Percentiles rank a stretch among this genome's conserved stretches.
phyloP scores from a whole-genome alignment of 2,888 invertebrate species.

The Acleris emargana region DNA sequence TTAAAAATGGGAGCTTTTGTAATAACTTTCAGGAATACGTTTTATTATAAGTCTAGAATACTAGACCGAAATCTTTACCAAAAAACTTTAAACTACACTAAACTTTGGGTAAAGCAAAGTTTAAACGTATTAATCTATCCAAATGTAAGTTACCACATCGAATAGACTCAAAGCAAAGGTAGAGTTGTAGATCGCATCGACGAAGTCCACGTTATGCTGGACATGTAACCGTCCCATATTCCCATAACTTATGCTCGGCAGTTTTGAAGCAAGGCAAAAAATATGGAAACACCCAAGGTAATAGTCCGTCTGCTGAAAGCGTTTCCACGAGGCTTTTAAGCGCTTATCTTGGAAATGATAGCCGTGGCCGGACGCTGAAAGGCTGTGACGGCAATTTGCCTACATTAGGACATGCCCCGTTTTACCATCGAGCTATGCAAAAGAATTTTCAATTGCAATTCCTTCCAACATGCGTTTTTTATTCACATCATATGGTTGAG shows the following conservation, averaged over 20 bases:
- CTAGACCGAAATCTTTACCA: too few relatives aligned
- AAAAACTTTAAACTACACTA: too few relatives aligned
- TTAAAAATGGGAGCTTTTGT: too few relatives aligned
- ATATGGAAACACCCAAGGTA: slow-evolving; percentile 64
- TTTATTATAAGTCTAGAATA: too few relatives aligned
- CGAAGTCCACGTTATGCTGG: slow-evolving; percentile 48
- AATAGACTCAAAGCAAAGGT: slow-evolving; percentile 38
- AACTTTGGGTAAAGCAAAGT: too few relatives aligned
- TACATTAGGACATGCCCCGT: slow-evolving; percentile 78
- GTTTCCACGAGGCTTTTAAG: slow-evolving; percentile 81
- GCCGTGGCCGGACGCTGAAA: slow-evolving; percentile 79
- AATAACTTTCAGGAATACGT: too few relatives aligned
- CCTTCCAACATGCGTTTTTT: slow-evolving; percentile 35
- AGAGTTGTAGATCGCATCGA: slow-evolving; percentile 51
- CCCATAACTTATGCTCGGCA: slow-evolving; percentile 55
- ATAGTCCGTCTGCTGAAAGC: slow-evolving; percentile 76
- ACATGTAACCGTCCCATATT: slow-evolving; percentile 52
- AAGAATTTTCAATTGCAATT: slow-evolving; percentile 55
- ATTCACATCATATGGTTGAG: slow-evolving; percentile 37
- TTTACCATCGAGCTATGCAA: slow-evolving; percentile 55
- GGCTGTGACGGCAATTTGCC: slow-evolving; percentile 82
- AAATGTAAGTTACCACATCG: too few relatives aligned
- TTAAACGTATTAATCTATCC: too few relatives aligned
- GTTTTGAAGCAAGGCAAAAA: slow-evolving; percentile 65
- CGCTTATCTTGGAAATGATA: slow-evolving; percentile 83